Evolutionary conservation across 2,888 invertebrate genomes (phyloP), one percentile per base, ranked within the genome.

Genomic region (Chymomyza procnemis): DNA sequence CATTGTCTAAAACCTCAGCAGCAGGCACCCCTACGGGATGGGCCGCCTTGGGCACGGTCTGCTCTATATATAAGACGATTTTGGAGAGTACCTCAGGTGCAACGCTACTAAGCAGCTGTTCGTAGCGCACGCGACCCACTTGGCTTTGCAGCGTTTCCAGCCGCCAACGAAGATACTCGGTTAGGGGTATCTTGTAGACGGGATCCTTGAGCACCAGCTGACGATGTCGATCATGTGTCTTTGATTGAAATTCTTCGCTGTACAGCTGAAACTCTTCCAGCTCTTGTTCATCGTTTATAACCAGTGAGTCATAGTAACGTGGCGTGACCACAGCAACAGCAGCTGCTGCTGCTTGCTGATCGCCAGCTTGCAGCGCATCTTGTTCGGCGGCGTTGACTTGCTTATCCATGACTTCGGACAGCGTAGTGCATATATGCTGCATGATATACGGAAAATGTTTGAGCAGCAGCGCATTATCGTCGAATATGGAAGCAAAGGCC

Each of bases 321-420:
- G 73, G 75, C 26, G 87, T 81, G 12, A 73, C 19, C 64, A 80
- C 76, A 3, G 21, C 54, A 8, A 48, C 6, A n/a, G 8, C 46
- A 6, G 78, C 70, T 4, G 67, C 76, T 18, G 8, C 46, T 9
- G 78, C 70, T 4, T 66, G 75, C 6, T 73, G 69, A 46, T 82
- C 85, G 2, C 70, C 74, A 6, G 59, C 56, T 0, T 47, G 16
- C 5, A 34, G 18, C 1, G 22, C 26, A 18, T 57, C 50, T 9
- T 41, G 41, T n/a, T 58, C 54, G 41, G 26, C 26, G 0, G 71
- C 73, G 12, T 85, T 66, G n/a, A 77, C 94, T 48, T 94, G 94
- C 79, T 95, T 95, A 22, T 93, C 92, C 91, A 95, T 94, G 56
- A 97, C 94, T 87, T 97, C 97, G 88, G 96, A 95, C 55, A 97